Percentiles rank a stretch among this genome's conserved stretches.
These are phyloP conservation scores for Lucifuga dentata DNA, from an alignment of 2,113 vertebrate genomes.

Conservation along the genomic window DNA sequence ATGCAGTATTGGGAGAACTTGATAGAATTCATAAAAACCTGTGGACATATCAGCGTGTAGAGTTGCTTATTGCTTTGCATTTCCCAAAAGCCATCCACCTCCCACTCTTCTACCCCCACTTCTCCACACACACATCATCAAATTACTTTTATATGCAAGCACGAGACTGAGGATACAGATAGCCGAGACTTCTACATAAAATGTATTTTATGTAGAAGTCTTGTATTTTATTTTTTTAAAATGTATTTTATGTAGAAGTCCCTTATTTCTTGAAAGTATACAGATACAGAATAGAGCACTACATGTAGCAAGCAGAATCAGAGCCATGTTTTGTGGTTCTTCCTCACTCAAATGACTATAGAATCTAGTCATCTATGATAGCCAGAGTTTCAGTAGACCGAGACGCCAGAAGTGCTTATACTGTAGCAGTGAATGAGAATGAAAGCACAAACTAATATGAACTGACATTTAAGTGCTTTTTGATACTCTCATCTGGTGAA, in stretches of 20 bases:
- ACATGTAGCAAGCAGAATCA: background rate
- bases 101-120: background rate
- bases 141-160: slow-evolving; percentile 17
- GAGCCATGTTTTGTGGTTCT: slow-evolving; percentile 1
- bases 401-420: slow-evolving; percentile 15
- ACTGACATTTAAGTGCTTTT: slow-evolving; percentile 48
- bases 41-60: slow-evolving; percentile 67
- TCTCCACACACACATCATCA: background rate
- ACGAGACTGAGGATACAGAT: background rate
- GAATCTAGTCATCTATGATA: slow-evolving; percentile 41
- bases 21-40: slow-evolving; percentile 78
- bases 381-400: slow-evolving; percentile 14
- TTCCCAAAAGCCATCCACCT: slow-evolving; percentile 40
- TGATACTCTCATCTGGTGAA: slow-evolving; percentile 28
- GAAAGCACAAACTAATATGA: slow-evolving; percentile 46
- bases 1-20: slow-evolving; percentile 81
- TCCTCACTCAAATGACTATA: slow-evolving; percentile 41
- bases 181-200: too few species aligned
- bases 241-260: background rate
- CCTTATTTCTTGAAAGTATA: background rate
- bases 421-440: slow-evolving; percentile 46
- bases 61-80: slow-evolving; percentile 53
- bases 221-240: too few species aligned
- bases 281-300: background rate
- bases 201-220: background rate